phyloP scores from a whole-genome alignment of 2,797 vertebrate genomes.

The Lepilemur septentrionalis region DNA sequence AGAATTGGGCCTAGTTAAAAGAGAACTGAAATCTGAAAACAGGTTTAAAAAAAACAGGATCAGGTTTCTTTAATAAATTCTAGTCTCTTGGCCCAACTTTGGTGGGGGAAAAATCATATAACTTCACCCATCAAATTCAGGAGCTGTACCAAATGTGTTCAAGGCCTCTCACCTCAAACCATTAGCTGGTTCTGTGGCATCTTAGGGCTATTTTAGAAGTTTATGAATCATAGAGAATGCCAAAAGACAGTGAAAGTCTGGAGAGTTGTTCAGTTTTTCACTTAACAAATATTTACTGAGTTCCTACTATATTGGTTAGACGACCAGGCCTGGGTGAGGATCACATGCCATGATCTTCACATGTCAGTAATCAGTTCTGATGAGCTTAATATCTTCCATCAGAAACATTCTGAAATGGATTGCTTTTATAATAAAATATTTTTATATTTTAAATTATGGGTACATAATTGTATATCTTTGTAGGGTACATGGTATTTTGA shows the following conservation, averaged over 20 bases:
- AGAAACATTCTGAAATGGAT: background rate
- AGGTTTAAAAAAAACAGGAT: background rate
- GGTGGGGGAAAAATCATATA: background rate
- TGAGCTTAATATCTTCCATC: background rate
- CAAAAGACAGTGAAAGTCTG: background rate
- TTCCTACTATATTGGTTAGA: background rate
- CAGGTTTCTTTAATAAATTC: constrained; percentile 5
- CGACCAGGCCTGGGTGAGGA: background rate
- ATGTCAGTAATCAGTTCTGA: background rate
- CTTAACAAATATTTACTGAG: background rate
- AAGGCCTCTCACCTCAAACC: background rate
- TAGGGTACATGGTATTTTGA: background rate
- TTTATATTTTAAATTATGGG: background rate
- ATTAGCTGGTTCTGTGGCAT: background rate
- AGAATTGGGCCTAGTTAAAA: background rate
- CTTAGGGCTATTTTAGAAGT: background rate
- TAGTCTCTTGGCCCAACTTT: background rate
- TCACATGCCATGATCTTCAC: background rate
- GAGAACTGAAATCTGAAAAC: constrained; percentile 28
- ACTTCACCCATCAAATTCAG: background rate
- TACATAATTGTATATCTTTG: background rate
- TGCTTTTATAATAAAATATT: too few species aligned
- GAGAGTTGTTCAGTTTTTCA: background rate
- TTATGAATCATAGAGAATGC: background rate
- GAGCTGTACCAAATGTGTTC: background rate